Evolutionary conservation across 2,113 vertebrate species (phyloP).

Genomic region (Corythoichthys haematopterus): DNA sequence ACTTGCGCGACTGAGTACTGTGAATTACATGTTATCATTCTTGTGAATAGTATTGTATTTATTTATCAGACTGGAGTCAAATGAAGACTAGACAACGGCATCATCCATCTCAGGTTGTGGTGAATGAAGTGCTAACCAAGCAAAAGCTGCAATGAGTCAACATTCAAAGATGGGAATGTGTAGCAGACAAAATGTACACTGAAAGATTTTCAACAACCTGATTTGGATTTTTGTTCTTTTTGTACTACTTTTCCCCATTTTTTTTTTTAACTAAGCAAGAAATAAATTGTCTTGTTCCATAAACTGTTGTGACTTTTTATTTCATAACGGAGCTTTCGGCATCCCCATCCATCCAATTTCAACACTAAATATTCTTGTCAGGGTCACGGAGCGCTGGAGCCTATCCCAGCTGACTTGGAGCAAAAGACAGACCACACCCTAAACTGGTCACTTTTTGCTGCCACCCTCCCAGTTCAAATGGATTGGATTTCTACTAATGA

Average conservation of each 20-base stretch:
- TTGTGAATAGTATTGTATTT: slow-evolving; percentile 65
- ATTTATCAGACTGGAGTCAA: slow-evolving; percentile 42
- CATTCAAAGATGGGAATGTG: slow-evolving; percentile 29
- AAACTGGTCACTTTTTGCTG: no score
- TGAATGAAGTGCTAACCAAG: slow-evolving; percentile 18
- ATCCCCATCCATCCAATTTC: no score
- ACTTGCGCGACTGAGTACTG: slow-evolving; percentile 57
- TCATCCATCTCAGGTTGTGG: slow-evolving; percentile 66
- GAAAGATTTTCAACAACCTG: slow-evolving; percentile 29
- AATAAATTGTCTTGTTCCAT: slow-evolving; percentile 26
- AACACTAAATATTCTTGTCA: no score
- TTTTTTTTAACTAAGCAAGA: not conserved
- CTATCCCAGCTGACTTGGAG: no score
- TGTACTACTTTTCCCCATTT: not conserved
- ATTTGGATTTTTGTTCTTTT: slow-evolving; percentile 13
- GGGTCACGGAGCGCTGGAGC: no score
- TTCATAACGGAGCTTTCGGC: not conserved
- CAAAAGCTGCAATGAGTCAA: slow-evolving; percentile 4
- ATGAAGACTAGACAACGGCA: slow-evolving; percentile 37
- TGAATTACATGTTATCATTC: slow-evolving; percentile 60
- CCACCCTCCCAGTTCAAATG: no score
- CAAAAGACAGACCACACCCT: no score
- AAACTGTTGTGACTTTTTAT: not conserved
- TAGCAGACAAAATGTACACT: slow-evolving; percentile 41
- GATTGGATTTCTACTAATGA: no score